Base-by-base conservation (phyloP, 2,113 vertebrate species). In the Chaetodon auriga region DNA sequence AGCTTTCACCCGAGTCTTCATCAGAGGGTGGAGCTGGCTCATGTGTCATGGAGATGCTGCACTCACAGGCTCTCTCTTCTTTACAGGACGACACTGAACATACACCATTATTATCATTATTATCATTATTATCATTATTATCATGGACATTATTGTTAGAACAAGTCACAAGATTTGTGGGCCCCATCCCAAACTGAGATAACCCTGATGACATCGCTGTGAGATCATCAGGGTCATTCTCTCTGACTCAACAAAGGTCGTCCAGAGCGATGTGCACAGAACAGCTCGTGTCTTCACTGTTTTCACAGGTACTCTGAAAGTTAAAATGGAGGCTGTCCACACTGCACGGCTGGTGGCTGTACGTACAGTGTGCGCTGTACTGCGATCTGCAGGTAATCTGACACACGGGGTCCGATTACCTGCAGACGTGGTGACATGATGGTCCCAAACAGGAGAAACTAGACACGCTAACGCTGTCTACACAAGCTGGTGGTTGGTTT, bases 401-500 rank as follows among this genome's bases (percentile, higher is more conserved):
- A 91, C 7, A 16, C 66, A 5, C 9, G 18, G 87, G 46, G 66
- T 91, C 85, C 4, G 63, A 71, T 89, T 46, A 78, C 43, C n/a
- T 43, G 81, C 71, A 74, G 35, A 43, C 58, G 3, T 25, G 30
- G 82, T 68, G 68, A 53, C 68, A 57, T 0, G 55, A 54, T 3
- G 68, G 64, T 60, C 6, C 0, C 12, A 46, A 75, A 48, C 19
- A 71, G 70, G 49, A 10, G 70, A 62, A 78, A 70, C 65, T 1
- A n/a, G 68, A 81, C 72, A 68, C 76, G 0, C 5, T 58, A 12
- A 14, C 7, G 0, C 16, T 9, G 46, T 54, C 30, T 18, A 6
- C 12, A n/a, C 41, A 0, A 12, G 69, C 23, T 35, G 69, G 2
- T n/a, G 18, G 51, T 51, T 19, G 48, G 5, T 16, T 36, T 35